A percentile compares a stretch with the other conserved stretches of the same genome.
These are phyloP conservation scores for Caenorhabditis sp. DNA, from an alignment of 2,888 invertebrate genomes.

Conservation along the genomic window DNA sequence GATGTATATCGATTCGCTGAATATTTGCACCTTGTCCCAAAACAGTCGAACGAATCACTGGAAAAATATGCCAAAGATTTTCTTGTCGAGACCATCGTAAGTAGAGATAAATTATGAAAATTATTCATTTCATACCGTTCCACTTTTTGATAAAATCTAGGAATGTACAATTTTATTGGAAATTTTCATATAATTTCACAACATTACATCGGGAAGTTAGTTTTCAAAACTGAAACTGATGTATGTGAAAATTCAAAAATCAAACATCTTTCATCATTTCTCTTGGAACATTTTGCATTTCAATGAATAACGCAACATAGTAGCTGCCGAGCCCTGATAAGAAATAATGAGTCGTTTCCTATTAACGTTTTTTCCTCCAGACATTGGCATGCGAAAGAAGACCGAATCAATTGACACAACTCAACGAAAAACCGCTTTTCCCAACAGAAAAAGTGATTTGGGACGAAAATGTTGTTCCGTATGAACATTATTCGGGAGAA, in stretches of 20 bases:
- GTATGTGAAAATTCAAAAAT: slow-evolving; percentile 1
- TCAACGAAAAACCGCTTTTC: slow-evolving; percentile 97
- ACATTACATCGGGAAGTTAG: too few relatives aligned
- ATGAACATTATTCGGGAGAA: slow-evolving; percentile 94
- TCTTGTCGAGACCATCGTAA: slow-evolving; percentile 85
- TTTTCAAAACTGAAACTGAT: too few relatives aligned
- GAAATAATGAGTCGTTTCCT: background rate
- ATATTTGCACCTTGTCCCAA: slow-evolving; percentile 85
- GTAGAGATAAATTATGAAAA: too few relatives aligned
- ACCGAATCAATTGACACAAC: slow-evolving; percentile 80
- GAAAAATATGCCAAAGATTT: slow-evolving; percentile 78
- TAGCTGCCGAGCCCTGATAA: background rate
- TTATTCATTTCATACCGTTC: too few relatives aligned
- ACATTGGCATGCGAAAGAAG: slow-evolving; percentile 62
- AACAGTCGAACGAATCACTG: background rate
- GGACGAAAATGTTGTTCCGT: slow-evolving; percentile 98
- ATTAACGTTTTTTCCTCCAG: slow-evolving; percentile 18
- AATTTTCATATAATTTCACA: background rate
- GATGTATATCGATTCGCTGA: slow-evolving; percentile 86
- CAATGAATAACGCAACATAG: background rate
- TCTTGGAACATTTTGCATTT: slow-evolving; percentile 9
- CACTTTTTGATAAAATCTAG: too few relatives aligned
- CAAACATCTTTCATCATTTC: slow-evolving; percentile 1
- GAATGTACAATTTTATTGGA: background rate
- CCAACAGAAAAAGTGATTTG: slow-evolving; percentile 97